A percentile compares a stretch with the other conserved stretches of the same genome.
Conservation (phyloP, 1,140 invertebrate genomes). For the Panagrolaimus sp. region DNA sequence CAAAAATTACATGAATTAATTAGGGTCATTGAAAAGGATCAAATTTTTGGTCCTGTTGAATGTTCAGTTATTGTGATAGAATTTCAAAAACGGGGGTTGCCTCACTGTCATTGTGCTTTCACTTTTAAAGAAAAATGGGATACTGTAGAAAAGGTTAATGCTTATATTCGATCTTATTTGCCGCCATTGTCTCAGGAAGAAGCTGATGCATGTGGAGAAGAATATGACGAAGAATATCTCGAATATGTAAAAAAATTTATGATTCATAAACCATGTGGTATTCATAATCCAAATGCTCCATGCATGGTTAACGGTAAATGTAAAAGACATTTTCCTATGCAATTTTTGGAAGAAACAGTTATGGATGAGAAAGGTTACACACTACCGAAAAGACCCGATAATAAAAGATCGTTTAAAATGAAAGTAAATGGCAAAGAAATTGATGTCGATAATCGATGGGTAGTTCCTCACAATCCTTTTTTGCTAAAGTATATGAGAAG, state of each 20-base stretch:
- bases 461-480: background rate
- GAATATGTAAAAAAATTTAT: background rate
- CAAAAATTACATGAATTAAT: constrained; percentile 41
- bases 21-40: constrained; percentile 35
- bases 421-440: background rate
- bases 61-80: constrained; percentile 48
- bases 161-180: constrained; percentile 11
- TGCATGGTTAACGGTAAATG: background rate
- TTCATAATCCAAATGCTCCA: background rate
- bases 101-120: constrained; percentile 57
- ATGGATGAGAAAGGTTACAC: background rate
- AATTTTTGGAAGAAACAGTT: background rate
- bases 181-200: too few species aligned
- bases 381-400: background rate
- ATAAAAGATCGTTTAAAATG: background rate
- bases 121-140: constrained; percentile 35
- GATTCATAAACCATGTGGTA: background rate
- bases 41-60: constrained; percentile 43
- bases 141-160: constrained; percentile 40
- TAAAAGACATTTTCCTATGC: background rate
- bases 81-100: constrained; percentile 60
- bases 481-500: background rate
- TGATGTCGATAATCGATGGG: background rate
- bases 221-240: background rate
- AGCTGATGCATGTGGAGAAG: too few species aligned